Base-by-base conservation (phyloP, 2,797 vertebrate genomes). In the Discoglossus pictus region DNA sequence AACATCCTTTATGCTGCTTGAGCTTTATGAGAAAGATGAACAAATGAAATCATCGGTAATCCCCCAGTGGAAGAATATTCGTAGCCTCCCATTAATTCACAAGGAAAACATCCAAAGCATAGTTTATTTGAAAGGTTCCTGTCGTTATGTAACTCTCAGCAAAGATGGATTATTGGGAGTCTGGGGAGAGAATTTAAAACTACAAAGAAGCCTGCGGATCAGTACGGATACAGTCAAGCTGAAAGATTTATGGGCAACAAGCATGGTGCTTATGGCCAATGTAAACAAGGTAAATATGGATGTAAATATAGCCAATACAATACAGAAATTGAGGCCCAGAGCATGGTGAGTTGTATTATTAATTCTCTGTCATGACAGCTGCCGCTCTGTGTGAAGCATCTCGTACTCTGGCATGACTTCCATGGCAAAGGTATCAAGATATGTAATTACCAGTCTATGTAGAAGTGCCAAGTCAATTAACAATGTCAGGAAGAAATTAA, bases 201-300 rank as follows among this genome's bases (percentile, higher is more conserved):
- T 89, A 16, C 79, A 90, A 58, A 83, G 82, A 78, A 82, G 79
- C 10, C 70, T 87, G 65, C 86, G 81, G 27, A 83, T 95, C 48
- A 83, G 80, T 34, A 90, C 90, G 55, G 87, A 88, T 76, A 80
- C 84, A 1, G 85, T 87, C 51, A 78, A 79, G 62, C 83, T 86
- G 61, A 92, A 89, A 80, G 86, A 93, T 80, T 85, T 94, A 18
- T 93, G 92, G 92, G 91, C 91, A 65, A 94, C 93, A 1, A 88
- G 88, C 50, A 51, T 90, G 78, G 88, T 86, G 73, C 79, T 88
- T 66, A 78, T 94, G 70, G 84, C 83, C 77, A 93, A 93, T 27
- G 74, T 89, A 7, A 84, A 92, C 79, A 92, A 93, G 92, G 93
- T 94, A 78, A 56, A 73, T 39, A 68, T 3, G 46, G 25, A 52